A percentile compares a stretch with the other conserved stretches of the same genome.
Evolutionary conservation across 2,888 invertebrate species (phyloP).

Genomic region (Lamellibrachia satsuma): DNA sequence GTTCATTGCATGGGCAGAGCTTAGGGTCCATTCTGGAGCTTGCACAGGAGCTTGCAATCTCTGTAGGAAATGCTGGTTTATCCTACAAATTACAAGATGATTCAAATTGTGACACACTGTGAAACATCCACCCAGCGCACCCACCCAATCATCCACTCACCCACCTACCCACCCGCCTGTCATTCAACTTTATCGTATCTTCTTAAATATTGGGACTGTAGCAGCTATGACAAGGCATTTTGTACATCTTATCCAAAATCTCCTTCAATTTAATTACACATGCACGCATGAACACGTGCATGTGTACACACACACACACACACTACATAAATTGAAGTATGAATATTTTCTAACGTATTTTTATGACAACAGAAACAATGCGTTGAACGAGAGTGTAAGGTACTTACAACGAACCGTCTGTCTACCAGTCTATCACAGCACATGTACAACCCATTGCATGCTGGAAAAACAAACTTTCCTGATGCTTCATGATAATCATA

Average conservation of each 20-base stretch:
- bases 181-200: too few species aligned
- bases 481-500: conserved; percentile 85
- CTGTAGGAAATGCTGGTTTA: conserved; percentile 60
- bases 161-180: too few species aligned
- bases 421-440: conserved; percentile 72
- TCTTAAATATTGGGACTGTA: too few species aligned
- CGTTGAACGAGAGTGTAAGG: background rate
- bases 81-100: conserved; percentile 18
- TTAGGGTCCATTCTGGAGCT: conserved; percentile 76
- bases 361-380: background rate
- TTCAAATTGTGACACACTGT: background rate
- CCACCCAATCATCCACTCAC: too few species aligned
- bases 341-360: background rate
- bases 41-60: conserved; percentile 57
- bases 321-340: background rate
- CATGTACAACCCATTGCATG: conserved; percentile 86
- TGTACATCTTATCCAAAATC: background rate
- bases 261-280: background rate
- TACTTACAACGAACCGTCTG: conserved; percentile 74
- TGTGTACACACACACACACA: background rate
- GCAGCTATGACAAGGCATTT: too few species aligned
- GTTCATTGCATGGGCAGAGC: conserved; percentile 82
- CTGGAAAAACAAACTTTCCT: conserved; percentile 90
- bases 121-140: background rate
- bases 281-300: background rate